Evolutionary conservation across 2,797 vertebrate species (phyloP).

Genomic region (Lophotriccus pileatus): DNA sequence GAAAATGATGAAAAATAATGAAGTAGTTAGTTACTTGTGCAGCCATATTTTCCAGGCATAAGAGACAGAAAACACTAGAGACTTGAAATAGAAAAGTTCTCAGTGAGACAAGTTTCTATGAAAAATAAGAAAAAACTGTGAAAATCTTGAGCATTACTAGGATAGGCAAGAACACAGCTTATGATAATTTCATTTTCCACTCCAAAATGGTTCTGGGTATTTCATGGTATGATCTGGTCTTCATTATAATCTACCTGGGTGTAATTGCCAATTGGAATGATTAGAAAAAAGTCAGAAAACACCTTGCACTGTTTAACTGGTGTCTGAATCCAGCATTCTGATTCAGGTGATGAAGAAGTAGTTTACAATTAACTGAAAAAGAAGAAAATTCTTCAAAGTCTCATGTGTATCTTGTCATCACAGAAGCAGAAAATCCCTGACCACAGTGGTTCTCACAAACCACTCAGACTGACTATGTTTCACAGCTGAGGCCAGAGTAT

Average conservation of each 20-base stretch:
- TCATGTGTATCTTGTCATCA: background rate
- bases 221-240: background rate
- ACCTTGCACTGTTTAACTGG: background rate
- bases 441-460: background rate
- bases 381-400: background rate
- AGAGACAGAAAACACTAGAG: background rate
- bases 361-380: background rate
- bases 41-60: background rate
- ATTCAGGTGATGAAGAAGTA: background rate
- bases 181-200: background rate
- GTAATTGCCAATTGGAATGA: background rate
- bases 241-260: background rate
- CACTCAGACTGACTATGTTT: background rate
- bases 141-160: background rate
- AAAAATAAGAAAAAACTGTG: background rate
- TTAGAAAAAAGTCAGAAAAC: background rate
- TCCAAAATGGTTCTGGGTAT: background rate
- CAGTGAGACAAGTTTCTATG: background rate
- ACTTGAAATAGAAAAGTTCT: background rate
- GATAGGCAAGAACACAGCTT: background rate
- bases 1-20: constrained; percentile 57
- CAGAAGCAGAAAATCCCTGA: background rate
- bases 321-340: background rate
- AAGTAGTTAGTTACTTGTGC: background rate
- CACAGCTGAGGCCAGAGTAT: background rate